A percentile compares a stretch with the other conserved stretches of the same genome.
These are phyloP conservation scores for Netelia inedita DNA, from an alignment of 2,888 invertebrate genomes.

Conservation along the genomic window DNA sequence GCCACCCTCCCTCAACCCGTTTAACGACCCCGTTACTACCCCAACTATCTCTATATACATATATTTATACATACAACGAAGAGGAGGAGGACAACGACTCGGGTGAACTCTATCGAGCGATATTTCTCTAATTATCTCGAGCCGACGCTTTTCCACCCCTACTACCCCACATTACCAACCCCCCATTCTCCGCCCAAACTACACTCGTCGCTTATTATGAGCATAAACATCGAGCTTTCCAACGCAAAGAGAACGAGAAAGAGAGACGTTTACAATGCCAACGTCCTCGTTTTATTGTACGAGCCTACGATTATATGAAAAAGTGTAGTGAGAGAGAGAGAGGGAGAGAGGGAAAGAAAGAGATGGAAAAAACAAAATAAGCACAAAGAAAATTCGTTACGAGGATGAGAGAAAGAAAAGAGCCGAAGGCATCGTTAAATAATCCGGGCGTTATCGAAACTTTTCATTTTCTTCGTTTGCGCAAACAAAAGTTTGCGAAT, in stretches of 20 bases:
- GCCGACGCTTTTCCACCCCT: slow-evolving; percentile 49
- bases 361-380: slow-evolving; percentile 7
- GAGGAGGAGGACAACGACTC: slow-evolving; percentile 48
- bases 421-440: background rate
- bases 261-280: slow-evolving; percentile 40
- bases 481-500: slow-evolving; percentile 70
- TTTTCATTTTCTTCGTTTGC: slow-evolving; percentile 40
- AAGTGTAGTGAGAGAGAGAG: slow-evolving; percentile 17
- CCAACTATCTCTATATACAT: background rate
- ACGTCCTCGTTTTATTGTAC: slow-evolving; percentile 66
- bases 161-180: slow-evolving; percentile 10
- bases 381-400: slow-evolving; percentile 31
- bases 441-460: slow-evolving; percentile 25
- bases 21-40: slow-evolving; percentile 65
- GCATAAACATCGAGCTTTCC: slow-evolving; percentile 77
- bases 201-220: slow-evolving; percentile 71
- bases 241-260: slow-evolving; percentile 62
- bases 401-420: background rate
- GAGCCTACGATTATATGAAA: slow-evolving; percentile 65
- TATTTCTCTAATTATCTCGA: slow-evolving; percentile 84
- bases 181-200: slow-evolving; percentile 51
- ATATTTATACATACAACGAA: slow-evolving; percentile 33
- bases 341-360: slow-evolving; percentile 27
- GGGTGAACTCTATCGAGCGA: slow-evolving; percentile 82
- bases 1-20: slow-evolving; percentile 16